Evolutionary conservation across 92 coral and sea anemone species (phyloP).

Genomic region (Zoanthus gigantus): DNA sequence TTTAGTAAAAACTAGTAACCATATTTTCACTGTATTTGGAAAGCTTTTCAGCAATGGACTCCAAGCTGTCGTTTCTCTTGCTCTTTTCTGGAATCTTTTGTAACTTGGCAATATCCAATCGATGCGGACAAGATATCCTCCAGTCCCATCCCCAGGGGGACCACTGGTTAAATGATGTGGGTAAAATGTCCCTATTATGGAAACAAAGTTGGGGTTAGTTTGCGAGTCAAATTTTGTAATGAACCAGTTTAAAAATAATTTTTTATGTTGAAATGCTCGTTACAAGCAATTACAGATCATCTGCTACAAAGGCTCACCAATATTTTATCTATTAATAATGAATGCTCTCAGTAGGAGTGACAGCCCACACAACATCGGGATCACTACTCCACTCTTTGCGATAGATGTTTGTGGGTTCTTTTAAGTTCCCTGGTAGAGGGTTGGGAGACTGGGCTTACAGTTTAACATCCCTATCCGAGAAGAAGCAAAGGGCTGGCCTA

Average conservation of each 20-base stretch:
- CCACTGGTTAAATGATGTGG: conserved; percentile 39
- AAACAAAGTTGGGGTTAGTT: neutral
- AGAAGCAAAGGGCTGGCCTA: no score
- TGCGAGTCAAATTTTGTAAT: neutral
- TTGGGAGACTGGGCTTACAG: no score
- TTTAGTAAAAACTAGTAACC: neutral
- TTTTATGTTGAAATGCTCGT: no score
- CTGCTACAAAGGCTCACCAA: no score
- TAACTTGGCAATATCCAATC: neutral
- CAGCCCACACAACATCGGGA: no score
- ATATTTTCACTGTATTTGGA: conserved; percentile 4
- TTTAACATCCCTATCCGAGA: no score
- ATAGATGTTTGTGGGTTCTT: no score
- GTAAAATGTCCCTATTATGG: conserved; percentile 24
- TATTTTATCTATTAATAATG: no score
- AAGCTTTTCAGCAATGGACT: neutral
- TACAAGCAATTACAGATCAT: neutral
- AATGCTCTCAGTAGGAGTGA: no score
- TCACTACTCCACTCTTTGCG: no score
- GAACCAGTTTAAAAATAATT: neutral
- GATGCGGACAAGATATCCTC: neutral
- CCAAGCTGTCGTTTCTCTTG: neutral
- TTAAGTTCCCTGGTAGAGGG: no score
- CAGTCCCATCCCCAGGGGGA: conserved; percentile 48
- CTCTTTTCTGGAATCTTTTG: conserved; percentile 10